Conservation (phyloP, 2,888 invertebrate genomes). For the Perizoma affinitatum region DNA sequence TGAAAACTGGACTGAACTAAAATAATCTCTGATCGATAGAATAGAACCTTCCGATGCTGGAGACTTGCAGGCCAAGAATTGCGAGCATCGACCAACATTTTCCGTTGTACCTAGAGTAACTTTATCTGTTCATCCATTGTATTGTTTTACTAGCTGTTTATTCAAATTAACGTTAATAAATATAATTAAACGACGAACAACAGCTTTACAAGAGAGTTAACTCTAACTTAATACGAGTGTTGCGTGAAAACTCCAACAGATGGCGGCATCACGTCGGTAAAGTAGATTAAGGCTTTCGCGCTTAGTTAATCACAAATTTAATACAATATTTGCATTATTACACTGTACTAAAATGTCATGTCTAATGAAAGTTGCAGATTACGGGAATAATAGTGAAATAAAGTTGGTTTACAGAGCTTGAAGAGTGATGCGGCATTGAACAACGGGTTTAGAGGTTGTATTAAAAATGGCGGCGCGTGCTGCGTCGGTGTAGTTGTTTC, state of each 20-base stretch:
- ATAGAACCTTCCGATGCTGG: conserved; percentile 23
- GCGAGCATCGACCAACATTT: not conserved
- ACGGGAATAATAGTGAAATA: not conserved
- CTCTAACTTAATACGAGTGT: conserved; percentile 15
- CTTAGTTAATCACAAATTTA: conserved; percentile 4
- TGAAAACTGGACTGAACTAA: conserved; percentile 29
- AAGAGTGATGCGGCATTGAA: not conserved
- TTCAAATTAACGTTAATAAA: too few species aligned
- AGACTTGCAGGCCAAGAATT: not conserved
- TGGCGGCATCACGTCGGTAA: conserved; percentile 53
- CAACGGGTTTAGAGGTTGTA: conserved; percentile 49
- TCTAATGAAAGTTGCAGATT: not conserved
- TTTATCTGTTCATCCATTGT: not conserved
- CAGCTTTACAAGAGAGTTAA: conserved; percentile 1
- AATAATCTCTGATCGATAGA: conserved; percentile 20
- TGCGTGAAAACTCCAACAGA: conserved; percentile 45
- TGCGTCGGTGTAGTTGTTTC: conserved; percentile 69
- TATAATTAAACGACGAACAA: not conserved
- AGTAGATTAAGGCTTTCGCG: conserved; percentile 65
- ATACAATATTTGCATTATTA: not conserved
- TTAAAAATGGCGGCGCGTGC: conserved; percentile 63
- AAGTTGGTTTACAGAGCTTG: not conserved
- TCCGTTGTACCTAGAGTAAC: not conserved
- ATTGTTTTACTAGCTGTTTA: too few species aligned
- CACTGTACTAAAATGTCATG: not conserved